A percentile compares a stretch with the other conserved stretches of the same genome.
Evolutionary conservation across 1,140 invertebrate genomes (phyloP).

Genomic region (Pteromalus puparum): DNA sequence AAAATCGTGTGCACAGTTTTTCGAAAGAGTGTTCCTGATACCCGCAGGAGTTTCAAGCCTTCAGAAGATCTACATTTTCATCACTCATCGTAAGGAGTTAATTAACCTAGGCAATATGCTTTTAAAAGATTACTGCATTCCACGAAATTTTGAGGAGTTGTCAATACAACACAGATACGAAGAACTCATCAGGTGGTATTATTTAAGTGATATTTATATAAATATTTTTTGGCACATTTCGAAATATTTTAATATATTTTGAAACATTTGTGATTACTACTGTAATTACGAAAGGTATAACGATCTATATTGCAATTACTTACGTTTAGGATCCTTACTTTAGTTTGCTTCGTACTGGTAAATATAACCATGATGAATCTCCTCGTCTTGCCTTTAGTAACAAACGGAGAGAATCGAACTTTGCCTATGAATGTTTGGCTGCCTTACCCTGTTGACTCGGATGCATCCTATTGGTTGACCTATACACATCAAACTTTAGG

Average conservation of each 20-base stretch:
- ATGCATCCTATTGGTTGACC: constrained; percentile 2
- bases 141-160: not conserved
- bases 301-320: not conserved
- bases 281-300: not conserved
- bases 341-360: constrained; percentile 14
- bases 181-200: not conserved
- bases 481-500: constrained; percentile 23
- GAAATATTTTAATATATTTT: not conserved
- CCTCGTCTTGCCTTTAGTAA: not conserved
- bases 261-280: not conserved
- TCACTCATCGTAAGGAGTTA: not conserved
- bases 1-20: not conserved
- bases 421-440: constrained; percentile 32
- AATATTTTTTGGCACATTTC: not conserved
- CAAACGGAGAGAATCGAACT: not conserved
- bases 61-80: constrained; percentile 3
- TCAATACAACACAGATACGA: constrained; percentile 11
- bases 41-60: constrained; percentile 8
- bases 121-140: constrained; percentile 5
- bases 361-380: constrained; percentile 28
- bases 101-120: constrained; percentile 9
- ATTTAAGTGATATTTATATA: not conserved
- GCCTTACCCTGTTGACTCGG: not conserved
- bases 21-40: constrained; percentile 22
- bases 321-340: not conserved